Percentiles rank a stretch among this genome's conserved stretches.
These are phyloP conservation scores for Hypanus sabinus DNA, from an alignment of 2,113 vertebrate species.

Conservation along the genomic window DNA sequence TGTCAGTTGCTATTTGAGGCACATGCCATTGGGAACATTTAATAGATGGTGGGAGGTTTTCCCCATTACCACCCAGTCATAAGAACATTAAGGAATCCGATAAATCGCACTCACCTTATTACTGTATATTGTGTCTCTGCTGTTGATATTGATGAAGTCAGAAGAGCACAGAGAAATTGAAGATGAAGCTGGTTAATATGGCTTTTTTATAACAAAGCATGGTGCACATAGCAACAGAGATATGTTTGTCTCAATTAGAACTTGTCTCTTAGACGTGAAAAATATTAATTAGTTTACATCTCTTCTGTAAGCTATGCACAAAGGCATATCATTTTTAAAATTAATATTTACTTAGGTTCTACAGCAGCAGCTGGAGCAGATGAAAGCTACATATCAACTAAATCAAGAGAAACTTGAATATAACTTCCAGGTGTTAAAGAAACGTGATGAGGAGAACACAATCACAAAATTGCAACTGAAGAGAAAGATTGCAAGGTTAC, in stretches of 20 bases:
- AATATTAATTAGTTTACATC: neutral
- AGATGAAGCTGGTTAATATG: neutral
- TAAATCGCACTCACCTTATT: too few relatives aligned
- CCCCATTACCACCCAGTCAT: too few relatives aligned
- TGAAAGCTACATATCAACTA: conserved; percentile 54
- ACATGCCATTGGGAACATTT: too few relatives aligned
- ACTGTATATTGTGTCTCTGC: neutral
- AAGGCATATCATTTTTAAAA: neutral
- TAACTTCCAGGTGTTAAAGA: conserved; percentile 65
- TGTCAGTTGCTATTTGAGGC: too few relatives aligned
- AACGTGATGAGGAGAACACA: conserved; percentile 52
- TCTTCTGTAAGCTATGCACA: neutral
- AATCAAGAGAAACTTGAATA: conserved; percentile 73
- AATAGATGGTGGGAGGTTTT: too few relatives aligned
- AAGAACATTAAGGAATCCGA: too few relatives aligned
- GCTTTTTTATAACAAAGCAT: neutral
- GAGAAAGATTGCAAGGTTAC: conserved; percentile 60
- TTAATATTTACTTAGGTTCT: conserved; percentile 51
- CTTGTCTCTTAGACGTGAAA: neutral
- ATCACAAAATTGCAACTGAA: conserved; percentile 58
- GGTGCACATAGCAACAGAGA: neutral
- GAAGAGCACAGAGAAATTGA: neutral
- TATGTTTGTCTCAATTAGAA: neutral
- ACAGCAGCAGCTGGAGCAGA: conserved; percentile 60
- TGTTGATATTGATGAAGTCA: neutral